phyloP scores from a whole-genome alignment of 2,797 vertebrate species.

The Phataginus tricuspis region DNA sequence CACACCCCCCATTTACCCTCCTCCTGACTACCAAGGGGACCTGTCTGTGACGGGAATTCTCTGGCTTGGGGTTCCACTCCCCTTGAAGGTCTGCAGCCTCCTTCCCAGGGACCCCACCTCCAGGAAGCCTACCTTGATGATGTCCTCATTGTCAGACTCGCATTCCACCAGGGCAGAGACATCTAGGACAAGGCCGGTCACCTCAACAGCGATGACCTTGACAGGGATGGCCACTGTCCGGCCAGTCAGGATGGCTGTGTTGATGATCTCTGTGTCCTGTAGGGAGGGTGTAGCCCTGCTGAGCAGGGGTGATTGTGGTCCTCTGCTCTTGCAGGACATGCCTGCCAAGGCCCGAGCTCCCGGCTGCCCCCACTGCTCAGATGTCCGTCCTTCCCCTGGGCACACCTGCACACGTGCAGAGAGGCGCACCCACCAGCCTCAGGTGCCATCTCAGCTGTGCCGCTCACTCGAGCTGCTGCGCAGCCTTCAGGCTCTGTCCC shows the following conservation, averaged over 20 bases:
- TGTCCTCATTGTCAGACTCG: conserved; percentile 97
- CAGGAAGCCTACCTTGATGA: conserved; percentile 92
- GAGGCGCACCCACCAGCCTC: not conserved
- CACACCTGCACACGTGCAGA: not conserved
- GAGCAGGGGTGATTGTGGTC: not conserved
- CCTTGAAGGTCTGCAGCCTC: not conserved
- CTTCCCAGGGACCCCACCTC: accelerated
- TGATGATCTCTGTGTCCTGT: conserved; percentile 99
- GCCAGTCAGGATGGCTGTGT: conserved; percentile 97
- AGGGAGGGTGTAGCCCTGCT: not conserved
- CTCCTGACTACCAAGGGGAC: not conserved
- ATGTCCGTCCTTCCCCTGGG: not conserved
- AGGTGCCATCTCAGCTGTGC: not conserved
- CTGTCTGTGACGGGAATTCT: not conserved
- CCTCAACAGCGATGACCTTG: conserved; percentile 98
- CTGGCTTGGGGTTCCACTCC: not conserved
- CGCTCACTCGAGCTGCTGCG: not conserved
- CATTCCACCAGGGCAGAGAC: conserved; percentile 94
- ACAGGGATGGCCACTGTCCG: conserved; percentile 97
- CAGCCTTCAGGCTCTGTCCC: not conserved
- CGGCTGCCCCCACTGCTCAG: not conserved
- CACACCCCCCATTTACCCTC: no score
- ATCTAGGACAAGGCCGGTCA: conserved; percentile 92
- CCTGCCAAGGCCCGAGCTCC: accelerated
- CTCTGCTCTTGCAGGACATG: not conserved